Evolutionary conservation across 2,113 vertebrate species (phyloP).

Genomic region (Poecile atricapillus): DNA sequence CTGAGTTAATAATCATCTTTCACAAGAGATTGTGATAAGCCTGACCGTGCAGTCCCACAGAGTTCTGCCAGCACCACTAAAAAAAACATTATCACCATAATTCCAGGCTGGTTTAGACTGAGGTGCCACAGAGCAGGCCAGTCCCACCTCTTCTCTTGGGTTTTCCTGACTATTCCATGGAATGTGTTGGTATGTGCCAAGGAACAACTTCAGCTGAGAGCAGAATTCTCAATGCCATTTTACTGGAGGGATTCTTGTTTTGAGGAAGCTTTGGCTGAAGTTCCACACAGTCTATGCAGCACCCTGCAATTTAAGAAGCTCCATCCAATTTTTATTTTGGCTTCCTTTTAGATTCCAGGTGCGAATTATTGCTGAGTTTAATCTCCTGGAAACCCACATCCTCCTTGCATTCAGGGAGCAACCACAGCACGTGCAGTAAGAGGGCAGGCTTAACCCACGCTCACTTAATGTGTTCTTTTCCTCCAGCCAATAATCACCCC

Average conservation of each 20-base stretch:
- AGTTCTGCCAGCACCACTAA: neutral
- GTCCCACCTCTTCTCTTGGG: neutral
- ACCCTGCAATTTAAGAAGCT: neutral
- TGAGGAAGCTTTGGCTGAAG: neutral
- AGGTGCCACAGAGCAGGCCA: neutral
- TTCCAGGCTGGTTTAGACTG: neutral
- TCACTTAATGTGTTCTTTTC: neutral
- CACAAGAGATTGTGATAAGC: neutral
- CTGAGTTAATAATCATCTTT: slow-evolving; percentile 18
- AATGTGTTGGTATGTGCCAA: neutral
- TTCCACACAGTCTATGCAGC: neutral
- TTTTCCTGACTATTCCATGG: neutral
- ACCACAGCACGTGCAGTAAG: neutral
- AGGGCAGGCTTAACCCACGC: slow-evolving; percentile 8
- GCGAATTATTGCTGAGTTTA: neutral
- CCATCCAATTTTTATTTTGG: neutral
- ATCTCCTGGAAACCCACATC: slow-evolving; percentile 25
- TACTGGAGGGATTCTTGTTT: neutral
- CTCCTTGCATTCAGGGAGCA: neutral
- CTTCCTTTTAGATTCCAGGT: neutral
- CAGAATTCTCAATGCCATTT: neutral
- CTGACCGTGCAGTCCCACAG: neutral
- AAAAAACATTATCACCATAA: neutral
- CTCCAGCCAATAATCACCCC: neutral
- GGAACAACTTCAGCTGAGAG: neutral